phyloP scores from a whole-genome alignment of 2,113 vertebrate species.

The Triplophysa siluroides region DNA sequence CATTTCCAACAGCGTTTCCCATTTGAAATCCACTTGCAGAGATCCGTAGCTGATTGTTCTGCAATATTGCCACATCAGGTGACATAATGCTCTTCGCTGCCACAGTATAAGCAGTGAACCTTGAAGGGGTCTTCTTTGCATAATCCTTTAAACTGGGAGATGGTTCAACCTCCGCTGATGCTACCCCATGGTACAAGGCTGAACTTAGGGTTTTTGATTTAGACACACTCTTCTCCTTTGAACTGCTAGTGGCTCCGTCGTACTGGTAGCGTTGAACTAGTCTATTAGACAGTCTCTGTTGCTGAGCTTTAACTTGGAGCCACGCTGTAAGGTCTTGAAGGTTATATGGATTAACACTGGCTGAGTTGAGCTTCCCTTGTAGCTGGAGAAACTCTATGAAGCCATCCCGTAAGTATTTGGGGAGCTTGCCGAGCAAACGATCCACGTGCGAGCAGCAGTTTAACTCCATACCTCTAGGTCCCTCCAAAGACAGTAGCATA shows the following conservation, averaged over 20 bases:
- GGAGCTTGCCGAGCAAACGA: not conserved
- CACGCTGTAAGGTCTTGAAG: no score
- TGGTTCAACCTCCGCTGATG: not conserved
- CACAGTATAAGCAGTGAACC: not conserved
- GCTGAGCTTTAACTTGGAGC: conserved; percentile 3
- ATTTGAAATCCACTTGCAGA: not conserved
- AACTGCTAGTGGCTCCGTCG: not conserved
- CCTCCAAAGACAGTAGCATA: not conserved
- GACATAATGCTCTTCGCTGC: not conserved
- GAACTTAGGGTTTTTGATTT: not conserved
- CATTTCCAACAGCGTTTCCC: not conserved
- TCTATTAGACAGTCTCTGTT: not conserved
- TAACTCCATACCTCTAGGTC: conserved; percentile 4
- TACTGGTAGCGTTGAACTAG: not conserved
- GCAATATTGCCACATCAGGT: not conserved
- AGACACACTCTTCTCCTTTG: not conserved
- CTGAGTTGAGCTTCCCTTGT: not conserved
- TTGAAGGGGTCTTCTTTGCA: not conserved
- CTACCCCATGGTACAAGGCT: not conserved
- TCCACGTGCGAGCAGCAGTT: conserved; percentile 10
- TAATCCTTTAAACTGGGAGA: not conserved
- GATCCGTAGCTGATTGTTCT: not conserved
- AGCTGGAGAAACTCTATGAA: not conserved
- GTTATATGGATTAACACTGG: not conserved
- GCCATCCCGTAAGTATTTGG: not conserved